These are phyloP conservation scores for Morpho deidamia DNA, from an alignment of 2,888 invertebrate genomes.

Conservation along the genomic window DNA sequence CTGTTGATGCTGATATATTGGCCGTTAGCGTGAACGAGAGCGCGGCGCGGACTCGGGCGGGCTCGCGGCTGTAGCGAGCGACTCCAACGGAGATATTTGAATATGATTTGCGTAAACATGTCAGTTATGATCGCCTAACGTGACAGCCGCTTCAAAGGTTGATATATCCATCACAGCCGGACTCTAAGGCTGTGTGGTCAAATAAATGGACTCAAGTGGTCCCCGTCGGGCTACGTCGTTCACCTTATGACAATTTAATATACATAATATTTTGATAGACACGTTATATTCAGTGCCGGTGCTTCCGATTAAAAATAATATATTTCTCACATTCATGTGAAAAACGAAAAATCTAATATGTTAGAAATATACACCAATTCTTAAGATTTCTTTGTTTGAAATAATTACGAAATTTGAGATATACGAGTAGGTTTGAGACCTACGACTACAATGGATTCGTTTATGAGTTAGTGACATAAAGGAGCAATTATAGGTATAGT, in stretches of 20 bases:
- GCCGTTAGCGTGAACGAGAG: conserved; percentile 32
- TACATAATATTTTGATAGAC: background rate
- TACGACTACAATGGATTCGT: background rate
- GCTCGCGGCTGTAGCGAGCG: conserved; percentile 31
- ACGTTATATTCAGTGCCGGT: no score
- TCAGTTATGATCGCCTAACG: conserved; percentile 28
- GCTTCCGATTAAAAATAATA: no score
- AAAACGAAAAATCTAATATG: no score
- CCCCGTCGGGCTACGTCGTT: background rate
- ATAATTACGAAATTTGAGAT: no score
- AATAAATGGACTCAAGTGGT: background rate
- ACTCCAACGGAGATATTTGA: conserved; percentile 36
- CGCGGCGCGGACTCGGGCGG: conserved; percentile 4
- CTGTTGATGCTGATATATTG: conserved; percentile 67
- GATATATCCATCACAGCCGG: conserved; percentile 21
- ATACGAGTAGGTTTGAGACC: background rate
- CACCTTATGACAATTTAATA: background rate
- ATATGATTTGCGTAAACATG: conserved; percentile 58
- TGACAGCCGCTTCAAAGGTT: conserved; percentile 23
- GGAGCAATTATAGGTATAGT: conserved; percentile 13
- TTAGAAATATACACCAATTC: no score
- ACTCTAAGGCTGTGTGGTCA: background rate
- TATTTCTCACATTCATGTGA: no score
- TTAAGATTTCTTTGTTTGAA: no score
- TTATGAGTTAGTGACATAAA: conserved; percentile 10